Percentiles rank a stretch among this genome's conserved stretches.
phyloP scores from a whole-genome alignment of 2,888 invertebrate genomes.

The Sericinus montela region DNA sequence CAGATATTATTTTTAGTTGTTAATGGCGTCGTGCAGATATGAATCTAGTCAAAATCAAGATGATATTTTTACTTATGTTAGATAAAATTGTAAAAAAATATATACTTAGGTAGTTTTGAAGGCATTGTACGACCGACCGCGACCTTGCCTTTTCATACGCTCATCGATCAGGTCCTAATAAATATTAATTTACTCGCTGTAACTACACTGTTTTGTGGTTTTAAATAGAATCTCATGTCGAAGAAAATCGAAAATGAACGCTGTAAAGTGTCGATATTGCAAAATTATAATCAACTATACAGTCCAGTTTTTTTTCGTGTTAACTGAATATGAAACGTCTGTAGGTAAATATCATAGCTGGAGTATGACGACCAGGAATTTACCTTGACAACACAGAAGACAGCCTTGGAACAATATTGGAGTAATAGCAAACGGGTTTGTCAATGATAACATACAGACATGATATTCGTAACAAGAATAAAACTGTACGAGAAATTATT shows the following conservation, averaged over 20 bases:
- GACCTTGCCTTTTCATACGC: conserved; percentile 62
- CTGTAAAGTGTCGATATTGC: conserved; percentile 11
- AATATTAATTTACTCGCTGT: no score
- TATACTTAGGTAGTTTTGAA: conserved; percentile 42
- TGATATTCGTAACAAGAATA: conserved; percentile 3
- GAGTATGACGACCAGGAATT: conserved; percentile 42
- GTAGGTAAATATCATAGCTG: conserved; percentile 30
- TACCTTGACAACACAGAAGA: conserved; percentile 59
- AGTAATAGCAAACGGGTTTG: conserved; percentile 52
- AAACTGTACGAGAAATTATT: conserved; percentile 18
- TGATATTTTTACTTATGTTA: no score
- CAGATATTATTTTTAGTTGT: no score
- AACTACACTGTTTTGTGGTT: conserved; percentile 36
- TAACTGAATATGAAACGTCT: neutral
- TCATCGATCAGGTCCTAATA: conserved; percentile 53
- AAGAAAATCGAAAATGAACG: conserved; percentile 40
- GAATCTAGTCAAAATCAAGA: no score
- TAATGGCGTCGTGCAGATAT: no score
- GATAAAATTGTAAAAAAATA: neutral
- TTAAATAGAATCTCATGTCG: conserved; percentile 48
- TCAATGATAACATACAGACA: conserved; percentile 14
- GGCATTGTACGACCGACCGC: conserved; percentile 63
- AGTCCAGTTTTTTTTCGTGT: conserved; percentile 6
- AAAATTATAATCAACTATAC: conserved; percentile 25
- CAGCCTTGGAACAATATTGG: conserved; percentile 53